Percentiles rank a stretch among this genome's conserved stretches.
These are phyloP conservation scores for Chrysina gloriosa DNA, from an alignment of 2,888 invertebrate genomes.

Conservation along the genomic window DNA sequence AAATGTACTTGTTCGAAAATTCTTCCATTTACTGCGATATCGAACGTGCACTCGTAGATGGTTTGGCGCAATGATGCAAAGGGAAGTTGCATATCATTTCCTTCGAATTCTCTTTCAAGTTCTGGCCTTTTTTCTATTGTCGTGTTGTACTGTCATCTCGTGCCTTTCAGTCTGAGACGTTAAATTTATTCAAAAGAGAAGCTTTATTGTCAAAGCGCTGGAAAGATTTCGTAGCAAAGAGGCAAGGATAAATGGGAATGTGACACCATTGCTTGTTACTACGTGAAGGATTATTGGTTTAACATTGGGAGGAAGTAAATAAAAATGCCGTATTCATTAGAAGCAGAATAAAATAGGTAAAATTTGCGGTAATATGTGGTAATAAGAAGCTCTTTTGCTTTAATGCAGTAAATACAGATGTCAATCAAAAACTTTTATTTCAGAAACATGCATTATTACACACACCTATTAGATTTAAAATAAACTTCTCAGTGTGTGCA, in stretches of 20 bases:
- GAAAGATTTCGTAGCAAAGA: not conserved
- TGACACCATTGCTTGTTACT: no score
- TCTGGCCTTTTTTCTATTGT: not conserved
- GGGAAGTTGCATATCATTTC: constrained; percentile 16
- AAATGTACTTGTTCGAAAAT: constrained; percentile 20
- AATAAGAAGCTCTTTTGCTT: no score
- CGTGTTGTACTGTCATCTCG: not conserved
- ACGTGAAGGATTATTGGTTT: no score
- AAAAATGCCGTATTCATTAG: no score
- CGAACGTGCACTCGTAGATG: constrained; percentile 3
- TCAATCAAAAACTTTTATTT: no score
- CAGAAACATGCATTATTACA: no score
- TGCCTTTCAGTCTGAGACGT: constrained; percentile 9
- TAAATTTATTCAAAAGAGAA: not conserved
- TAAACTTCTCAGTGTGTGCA: no score
- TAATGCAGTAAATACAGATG: no score
- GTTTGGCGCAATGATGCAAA: constrained; percentile 22
- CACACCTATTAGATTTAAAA: no score
- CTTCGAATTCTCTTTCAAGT: not conserved
- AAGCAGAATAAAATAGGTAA: no score
- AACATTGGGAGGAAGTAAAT: no score
- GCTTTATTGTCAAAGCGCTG: not conserved
- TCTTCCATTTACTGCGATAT: not conserved
- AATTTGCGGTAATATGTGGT: no score
- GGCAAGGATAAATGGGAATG: not conserved